Evolutionary conservation across 2,113 vertebrate genomes (phyloP).

Genomic region (Baryphthengus martii): DNA sequence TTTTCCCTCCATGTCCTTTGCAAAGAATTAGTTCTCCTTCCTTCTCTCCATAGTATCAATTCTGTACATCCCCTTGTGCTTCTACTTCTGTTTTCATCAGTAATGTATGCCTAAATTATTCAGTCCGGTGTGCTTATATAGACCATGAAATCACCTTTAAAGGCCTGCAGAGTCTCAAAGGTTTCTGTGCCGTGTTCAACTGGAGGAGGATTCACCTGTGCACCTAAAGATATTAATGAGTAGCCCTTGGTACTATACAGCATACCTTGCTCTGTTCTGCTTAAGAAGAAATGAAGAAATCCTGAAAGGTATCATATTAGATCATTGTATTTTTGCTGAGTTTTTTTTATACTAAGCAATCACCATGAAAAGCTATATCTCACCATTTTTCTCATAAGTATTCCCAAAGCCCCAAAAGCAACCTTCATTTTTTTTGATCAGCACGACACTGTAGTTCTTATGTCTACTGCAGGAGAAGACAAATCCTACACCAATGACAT

Average conservation of each 20-base stretch:
- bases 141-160: not conserved
- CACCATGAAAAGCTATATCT: not conserved
- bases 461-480: not conserved
- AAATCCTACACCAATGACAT: not conserved
- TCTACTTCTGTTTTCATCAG: not conserved
- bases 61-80: not conserved
- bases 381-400: rapidly evolving
- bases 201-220: not conserved
- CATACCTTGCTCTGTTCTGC: not conserved
- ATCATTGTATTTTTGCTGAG: not conserved
- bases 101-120: not conserved
- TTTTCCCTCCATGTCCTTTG: not conserved
- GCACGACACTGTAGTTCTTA: not conserved
- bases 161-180: not conserved
- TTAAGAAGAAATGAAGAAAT: not conserved
- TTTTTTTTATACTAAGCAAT: not conserved
- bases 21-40: not conserved
- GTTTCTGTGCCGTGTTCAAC: not conserved
- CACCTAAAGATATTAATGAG: not conserved
- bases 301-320: not conserved
- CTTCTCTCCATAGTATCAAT: not conserved
- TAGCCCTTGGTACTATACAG: not conserved
- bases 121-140: not conserved
- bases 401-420: not conserved
- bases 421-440: not conserved